A percentile compares a stretch with the other conserved stretches of the same genome.
Conservation (phyloP, 1,140 invertebrate genomes). For the Drosophila quadrilineata region DNA sequence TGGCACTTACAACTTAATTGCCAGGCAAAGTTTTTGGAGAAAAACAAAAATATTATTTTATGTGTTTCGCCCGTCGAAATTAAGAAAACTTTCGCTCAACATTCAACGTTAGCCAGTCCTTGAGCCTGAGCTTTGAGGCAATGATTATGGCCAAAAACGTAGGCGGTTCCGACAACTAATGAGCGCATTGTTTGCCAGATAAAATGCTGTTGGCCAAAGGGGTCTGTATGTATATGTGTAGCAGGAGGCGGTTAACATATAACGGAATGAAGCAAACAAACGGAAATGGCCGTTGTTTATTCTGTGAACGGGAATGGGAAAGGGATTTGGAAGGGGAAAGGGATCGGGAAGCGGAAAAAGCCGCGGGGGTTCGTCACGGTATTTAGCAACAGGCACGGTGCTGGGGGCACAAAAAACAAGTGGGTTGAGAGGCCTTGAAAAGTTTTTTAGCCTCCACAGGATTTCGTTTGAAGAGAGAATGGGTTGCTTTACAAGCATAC, state of each 20-base stretch:
- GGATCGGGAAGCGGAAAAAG: too few species aligned
- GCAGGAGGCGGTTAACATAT: conserved; percentile 4
- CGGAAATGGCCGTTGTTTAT: conserved; percentile 26
- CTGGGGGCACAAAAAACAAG: too few species aligned
- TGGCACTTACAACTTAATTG: conserved; percentile 60
- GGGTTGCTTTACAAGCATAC: too few species aligned
- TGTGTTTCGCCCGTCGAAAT: conserved; percentile 54
- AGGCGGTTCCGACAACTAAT: conserved; percentile 51
- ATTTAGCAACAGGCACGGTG: too few species aligned
- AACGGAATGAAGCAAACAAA: conserved; percentile 8
- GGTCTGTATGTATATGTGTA: background rate
- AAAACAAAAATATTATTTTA: conserved; percentile 78
- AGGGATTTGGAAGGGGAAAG: too few species aligned
- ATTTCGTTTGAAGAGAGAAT: too few species aligned
- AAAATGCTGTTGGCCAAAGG: conserved; percentile 7
- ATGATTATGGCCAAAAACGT: background rate
- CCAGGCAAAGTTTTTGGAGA: conserved; percentile 45
- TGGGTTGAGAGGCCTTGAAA: too few species aligned
- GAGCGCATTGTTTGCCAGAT: conserved; percentile 66
- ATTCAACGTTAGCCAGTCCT: conserved; percentile 9
- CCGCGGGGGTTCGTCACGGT: too few species aligned
- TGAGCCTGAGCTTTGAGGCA: conserved; percentile 4
- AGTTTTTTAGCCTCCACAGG: too few species aligned
- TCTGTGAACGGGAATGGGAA: conserved; percentile 35
- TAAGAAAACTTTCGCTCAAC: conserved; percentile 64